Base-by-base conservation (phyloP, 35 echinoderm and acorn worm genomes). In the Antedon bifida region DNA sequence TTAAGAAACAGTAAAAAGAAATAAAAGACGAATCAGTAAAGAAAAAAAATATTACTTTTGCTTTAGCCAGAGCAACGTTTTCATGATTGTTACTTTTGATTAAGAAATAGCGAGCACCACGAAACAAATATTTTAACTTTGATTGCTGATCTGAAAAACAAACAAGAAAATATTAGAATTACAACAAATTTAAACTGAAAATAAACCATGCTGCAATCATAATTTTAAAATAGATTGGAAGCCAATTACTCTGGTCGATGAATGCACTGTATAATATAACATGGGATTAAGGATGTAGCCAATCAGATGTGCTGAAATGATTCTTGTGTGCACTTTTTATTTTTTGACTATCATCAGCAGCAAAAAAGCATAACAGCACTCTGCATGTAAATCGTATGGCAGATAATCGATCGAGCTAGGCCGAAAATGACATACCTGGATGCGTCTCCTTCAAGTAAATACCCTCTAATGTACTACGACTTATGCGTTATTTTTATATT, bases 21-120 rank as follows among this genome's bases (percentile, higher is more conserved):
- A 33, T 7, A 42, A 7, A 42, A 4, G 56, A 73, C 14, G 56
- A 73, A 73, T 16, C 28, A 73, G 14, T 73, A 73, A 14, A 73
- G 21, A 21, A 76, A 33, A 42, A 42, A 7, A 42, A 4, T 42
- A 79, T 30, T 76, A 90, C 95, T 86, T 87, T 92, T 34, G 86
- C 95, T 82, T 97, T 97, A 39, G 94, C 94, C 29, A 99, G 83
- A 29, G 95, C 88, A 33, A 99, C 88, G 75, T 99, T 99, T 79
- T 99, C 95, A 84, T 87, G 91, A 83, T 99, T 99, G 95, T 99
- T 99, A 76, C 95, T 99, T 73, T 99, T 99, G 46, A 99, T 99
- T 23, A 99, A 79, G 44, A 93, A 99, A 34, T 92, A 99, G 5
- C 95, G 80, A 36, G 95, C 90, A 84, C 92, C 95, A 51, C 95